Evolutionary conservation across 2,888 invertebrate genomes (phyloP).

Genomic region (Uloborus plumipes): DNA sequence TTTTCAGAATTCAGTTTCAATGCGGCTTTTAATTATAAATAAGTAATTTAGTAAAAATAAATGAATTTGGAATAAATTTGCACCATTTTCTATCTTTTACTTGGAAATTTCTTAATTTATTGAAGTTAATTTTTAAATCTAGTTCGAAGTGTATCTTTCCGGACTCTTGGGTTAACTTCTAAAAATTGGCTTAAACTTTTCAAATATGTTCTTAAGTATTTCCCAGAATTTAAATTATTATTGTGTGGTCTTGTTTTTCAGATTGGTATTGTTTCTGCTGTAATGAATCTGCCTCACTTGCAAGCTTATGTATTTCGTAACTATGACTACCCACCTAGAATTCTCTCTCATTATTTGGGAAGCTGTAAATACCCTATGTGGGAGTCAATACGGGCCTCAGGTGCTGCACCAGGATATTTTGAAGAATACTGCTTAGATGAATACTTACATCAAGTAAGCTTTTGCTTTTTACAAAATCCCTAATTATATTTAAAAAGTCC

Average conservation of each 20-base stretch:
- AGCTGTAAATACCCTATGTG: constrained; percentile 80
- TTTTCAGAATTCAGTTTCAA: too few species aligned
- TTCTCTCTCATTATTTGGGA: constrained; percentile 81
- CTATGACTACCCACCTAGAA: constrained; percentile 80
- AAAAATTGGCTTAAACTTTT: background rate
- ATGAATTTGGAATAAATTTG: too few species aligned
- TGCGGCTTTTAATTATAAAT: too few species aligned
- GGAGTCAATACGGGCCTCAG: constrained; percentile 89
- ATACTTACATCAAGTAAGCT: constrained; percentile 78
- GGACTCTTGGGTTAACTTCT: too few species aligned
- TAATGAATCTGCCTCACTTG: constrained; percentile 81
- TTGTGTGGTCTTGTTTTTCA: constrained; percentile 70
- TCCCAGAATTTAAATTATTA: background rate
- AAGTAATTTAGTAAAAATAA: too few species aligned
- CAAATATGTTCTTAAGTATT: background rate
- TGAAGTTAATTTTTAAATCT: too few species aligned
- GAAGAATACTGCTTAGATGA: constrained; percentile 82
- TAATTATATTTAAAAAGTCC: too few species aligned
- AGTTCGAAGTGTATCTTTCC: too few species aligned
- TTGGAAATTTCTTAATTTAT: too few species aligned
- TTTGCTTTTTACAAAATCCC: too few species aligned
- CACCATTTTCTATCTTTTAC: too few species aligned
- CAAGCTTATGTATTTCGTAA: constrained; percentile 88
- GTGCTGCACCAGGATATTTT: constrained; percentile 93
- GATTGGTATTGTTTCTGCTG: constrained; percentile 84